Base-by-base conservation (phyloP, 2,113 vertebrate genomes). In the Calidris pygmaea region DNA sequence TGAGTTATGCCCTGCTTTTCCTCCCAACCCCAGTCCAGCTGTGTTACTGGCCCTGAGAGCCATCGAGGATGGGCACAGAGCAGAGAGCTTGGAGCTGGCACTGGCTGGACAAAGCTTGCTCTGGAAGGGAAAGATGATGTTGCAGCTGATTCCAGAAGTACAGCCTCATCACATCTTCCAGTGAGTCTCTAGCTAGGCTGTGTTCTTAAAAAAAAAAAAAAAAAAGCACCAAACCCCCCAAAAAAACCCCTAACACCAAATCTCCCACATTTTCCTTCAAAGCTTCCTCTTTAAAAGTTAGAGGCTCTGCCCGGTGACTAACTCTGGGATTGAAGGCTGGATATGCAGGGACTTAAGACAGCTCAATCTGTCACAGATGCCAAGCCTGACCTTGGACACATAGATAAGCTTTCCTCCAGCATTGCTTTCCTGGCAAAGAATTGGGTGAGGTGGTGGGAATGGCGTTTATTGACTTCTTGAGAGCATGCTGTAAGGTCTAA, bases 401-500 rank as follows among this genome's bases (percentile, higher is more conserved):
- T 2, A 78, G 77, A 89, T 94, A 75, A 89, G 70, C 50, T 80
- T 92, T 55, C 75, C 47, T 92, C 22, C 52, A 84, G 65, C 63
- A 12, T 12, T 73, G n/a, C 67, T 80, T 95, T 77, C 80, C 32
- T 12, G 19, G 68, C 35, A 7, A 70, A 74, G 71, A 63, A 59
- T 62, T 81, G 60, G 73, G 37, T 18, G 24, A 62, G 41, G 24
- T 76, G 41, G n/a, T 50, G 13, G 83, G 55, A 80, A 20, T n/a
- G 8, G 41, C 12, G 1, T 72, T 90, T 86, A 80, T 90, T 0
- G 3, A 50, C 26, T 14, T 75, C 52, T 68, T 87, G 37, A 1
- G 6, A 91, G 81, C 0, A 0, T 74, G 68, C 65, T 86, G 59
- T 39, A 63, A 71, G 34, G 71, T 70, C 63, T 85, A 24, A 48